Evolutionary conservation across 1,140 invertebrate genomes (phyloP).

Genomic region (Atta colombica): DNA sequence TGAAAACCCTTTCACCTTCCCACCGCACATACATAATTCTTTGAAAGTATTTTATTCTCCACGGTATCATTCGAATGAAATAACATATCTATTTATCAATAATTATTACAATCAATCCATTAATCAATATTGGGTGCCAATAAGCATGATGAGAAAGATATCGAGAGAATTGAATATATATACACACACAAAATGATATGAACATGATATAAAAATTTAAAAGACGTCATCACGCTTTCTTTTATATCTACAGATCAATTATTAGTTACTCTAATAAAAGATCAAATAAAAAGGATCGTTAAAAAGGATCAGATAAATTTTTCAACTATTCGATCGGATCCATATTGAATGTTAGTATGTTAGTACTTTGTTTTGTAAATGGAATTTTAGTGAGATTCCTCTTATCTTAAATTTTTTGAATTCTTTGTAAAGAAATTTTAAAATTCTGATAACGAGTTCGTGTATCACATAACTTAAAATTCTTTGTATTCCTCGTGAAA

Average conservation of each 20-base stretch:
- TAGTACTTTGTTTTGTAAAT: neutral
- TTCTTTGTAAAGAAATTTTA: neutral
- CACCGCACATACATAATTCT: neutral
- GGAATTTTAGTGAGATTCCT: neutral
- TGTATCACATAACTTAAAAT: neutral
- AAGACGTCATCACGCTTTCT: neutral
- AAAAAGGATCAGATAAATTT: conserved; percentile 19
- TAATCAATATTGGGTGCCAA: neutral
- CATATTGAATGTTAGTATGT: neutral
- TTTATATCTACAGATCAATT: neutral
- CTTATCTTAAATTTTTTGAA: neutral
- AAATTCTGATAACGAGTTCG: neutral
- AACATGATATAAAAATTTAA: neutral
- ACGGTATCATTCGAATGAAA: neutral
- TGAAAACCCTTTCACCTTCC: conserved; percentile 24
- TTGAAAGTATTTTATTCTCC: conserved; percentile 4
- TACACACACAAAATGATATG: neutral
- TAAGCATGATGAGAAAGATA: neutral
- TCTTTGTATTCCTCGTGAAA: neutral
- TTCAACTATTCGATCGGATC: neutral
- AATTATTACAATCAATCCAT: conserved; percentile 7
- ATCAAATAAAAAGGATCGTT: neutral
- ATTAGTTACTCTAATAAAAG: neutral
- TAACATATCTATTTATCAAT: neutral
- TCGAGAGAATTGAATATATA: neutral